Percentiles rank a stretch among this genome's conserved stretches.
Evolutionary conservation across 2,113 vertebrate genomes (phyloP).

Genomic region (Sander vitreus): DNA sequence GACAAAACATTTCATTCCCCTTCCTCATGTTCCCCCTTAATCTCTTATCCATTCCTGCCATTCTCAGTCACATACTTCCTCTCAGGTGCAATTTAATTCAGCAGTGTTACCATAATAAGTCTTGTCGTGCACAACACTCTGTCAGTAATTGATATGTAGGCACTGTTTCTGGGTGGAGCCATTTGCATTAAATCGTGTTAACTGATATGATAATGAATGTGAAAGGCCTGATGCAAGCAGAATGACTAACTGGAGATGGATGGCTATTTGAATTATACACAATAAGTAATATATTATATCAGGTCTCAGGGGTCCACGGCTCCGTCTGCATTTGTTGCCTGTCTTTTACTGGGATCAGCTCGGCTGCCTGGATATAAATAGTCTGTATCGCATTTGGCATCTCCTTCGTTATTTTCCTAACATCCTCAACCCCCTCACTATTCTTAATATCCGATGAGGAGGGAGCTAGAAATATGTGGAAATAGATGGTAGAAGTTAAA

Average conservation of each 20-base stretch:
- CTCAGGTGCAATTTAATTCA: conserved; percentile 79
- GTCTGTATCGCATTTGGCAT: conserved; percentile 34
- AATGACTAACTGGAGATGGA: conserved; percentile 80
- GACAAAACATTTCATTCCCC: conserved; percentile 54
- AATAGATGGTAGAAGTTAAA: conserved; percentile 28
- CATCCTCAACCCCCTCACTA: background rate
- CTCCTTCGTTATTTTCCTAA: conserved; percentile 40
- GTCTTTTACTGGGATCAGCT: conserved; percentile 54
- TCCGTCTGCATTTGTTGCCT: conserved; percentile 62
- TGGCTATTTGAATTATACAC: conserved; percentile 82
- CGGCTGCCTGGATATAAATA: conserved; percentile 53
- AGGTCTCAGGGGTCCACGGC: conserved; percentile 61
- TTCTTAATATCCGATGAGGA: conserved; percentile 20
- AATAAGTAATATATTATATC: conserved; percentile 84
- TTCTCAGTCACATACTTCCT: conserved; percentile 57
- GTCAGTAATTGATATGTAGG: conserved; percentile 86
- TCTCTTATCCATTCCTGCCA: conserved; percentile 37
- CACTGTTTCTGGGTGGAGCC: conserved; percentile 77
- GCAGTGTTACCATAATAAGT: conserved; percentile 78
- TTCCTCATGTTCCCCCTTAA: conserved; percentile 36
- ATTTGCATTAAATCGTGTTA: conserved; percentile 87
- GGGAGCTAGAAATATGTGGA: conserved; percentile 16
- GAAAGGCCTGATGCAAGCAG: conserved; percentile 82
- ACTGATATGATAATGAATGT: conserved; percentile 86
- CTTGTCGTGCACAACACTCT: conserved; percentile 69